These are phyloP conservation scores for Ptilodon capucinus DNA, from an alignment of 2,888 invertebrate genomes.

Conservation along the genomic window DNA sequence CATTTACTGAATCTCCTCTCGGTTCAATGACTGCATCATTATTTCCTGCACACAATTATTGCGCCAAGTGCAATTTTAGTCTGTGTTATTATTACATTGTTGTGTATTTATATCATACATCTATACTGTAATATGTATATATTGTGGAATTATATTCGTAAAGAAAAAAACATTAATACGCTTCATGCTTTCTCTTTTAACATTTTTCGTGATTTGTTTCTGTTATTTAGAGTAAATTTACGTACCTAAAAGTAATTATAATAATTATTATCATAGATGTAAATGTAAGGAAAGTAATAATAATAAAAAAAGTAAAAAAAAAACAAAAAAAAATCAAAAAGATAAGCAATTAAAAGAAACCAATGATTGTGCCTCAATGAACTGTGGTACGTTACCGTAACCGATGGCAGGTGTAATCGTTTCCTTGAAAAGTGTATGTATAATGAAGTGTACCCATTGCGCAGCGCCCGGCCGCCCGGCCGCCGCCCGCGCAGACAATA, in stretches of 20 bases:
- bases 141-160: slow-evolving; percentile 81
- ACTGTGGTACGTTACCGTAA: slow-evolving; percentile 83
- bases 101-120: slow-evolving; percentile 80
- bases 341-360: slow-evolving; percentile 80
- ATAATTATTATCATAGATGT: slow-evolving; percentile 77
- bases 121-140: slow-evolving; percentile 81
- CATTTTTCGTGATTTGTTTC: slow-evolving; percentile 79
- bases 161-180: slow-evolving; percentile 75
- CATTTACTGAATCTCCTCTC: slow-evolving; percentile 75
- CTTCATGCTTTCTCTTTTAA: slow-evolving; percentile 80
- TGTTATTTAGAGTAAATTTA: slow-evolving; percentile 83
- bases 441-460: slow-evolving; percentile 73
- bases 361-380: slow-evolving; percentile 83
- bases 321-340: slow-evolving; percentile 53
- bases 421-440: slow-evolving; percentile 66
- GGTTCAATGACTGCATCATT: slow-evolving; percentile 78
- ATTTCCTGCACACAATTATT: slow-evolving; percentile 76
- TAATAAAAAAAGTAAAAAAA: slow-evolving; percentile 48
- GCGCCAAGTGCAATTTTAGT: slow-evolving; percentile 80
- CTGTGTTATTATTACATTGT: slow-evolving; percentile 82
- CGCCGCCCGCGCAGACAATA: slow-evolving; percentile 63
- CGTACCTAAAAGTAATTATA: slow-evolving; percentile 82
- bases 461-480: slow-evolving; percentile 46
- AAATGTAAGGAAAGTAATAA: slow-evolving; percentile 56
- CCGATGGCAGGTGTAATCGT: slow-evolving; percentile 77